A percentile compares a stretch with the other conserved stretches of the same genome.
phyloP scores from a whole-genome alignment of 2,113 vertebrate species.

The Pleuronectes platessa region DNA sequence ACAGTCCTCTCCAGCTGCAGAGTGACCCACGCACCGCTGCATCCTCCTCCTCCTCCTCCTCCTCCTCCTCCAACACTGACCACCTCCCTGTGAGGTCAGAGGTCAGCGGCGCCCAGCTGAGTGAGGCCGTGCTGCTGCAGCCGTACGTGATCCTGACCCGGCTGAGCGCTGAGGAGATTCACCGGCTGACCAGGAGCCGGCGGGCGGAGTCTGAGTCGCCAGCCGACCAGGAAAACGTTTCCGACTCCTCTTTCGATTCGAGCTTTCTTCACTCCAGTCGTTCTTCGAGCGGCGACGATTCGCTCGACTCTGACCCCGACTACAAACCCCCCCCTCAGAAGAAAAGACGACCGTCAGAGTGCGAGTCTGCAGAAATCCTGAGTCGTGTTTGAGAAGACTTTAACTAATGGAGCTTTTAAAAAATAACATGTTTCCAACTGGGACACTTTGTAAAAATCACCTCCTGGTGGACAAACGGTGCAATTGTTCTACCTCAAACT shows the following conservation, averaged over 20 bases:
- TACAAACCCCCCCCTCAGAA: neutral
- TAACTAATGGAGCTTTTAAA: neutral
- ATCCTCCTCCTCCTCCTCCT: too few species aligned
- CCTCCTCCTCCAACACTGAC: too few species aligned
- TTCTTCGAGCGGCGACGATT: slow-evolving; percentile 58
- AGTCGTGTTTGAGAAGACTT: neutral
- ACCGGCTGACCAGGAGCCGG: too few species aligned
- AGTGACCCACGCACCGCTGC: too few species aligned
- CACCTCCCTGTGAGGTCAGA: too few species aligned
- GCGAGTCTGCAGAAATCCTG: neutral
- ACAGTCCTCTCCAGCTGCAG: too few species aligned
- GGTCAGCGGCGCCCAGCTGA: neutral
- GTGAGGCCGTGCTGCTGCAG: neutral
- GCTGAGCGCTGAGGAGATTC: neutral
- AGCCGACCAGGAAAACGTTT: neutral
- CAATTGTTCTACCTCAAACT: neutral
- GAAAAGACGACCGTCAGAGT: slow-evolving; percentile 24
- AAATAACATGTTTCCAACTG: neutral
- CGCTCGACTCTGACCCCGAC: neutral
- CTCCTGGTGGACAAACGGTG: neutral
- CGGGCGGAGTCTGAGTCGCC: neutral
- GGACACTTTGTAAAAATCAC: neutral
- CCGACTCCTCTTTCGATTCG: slow-evolving; percentile 53
- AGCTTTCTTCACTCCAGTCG: slow-evolving; percentile 64
- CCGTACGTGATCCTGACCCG: neutral